These are phyloP conservation scores for Laothoe populi DNA, from an alignment of 2,888 invertebrate species.

Conservation along the genomic window DNA sequence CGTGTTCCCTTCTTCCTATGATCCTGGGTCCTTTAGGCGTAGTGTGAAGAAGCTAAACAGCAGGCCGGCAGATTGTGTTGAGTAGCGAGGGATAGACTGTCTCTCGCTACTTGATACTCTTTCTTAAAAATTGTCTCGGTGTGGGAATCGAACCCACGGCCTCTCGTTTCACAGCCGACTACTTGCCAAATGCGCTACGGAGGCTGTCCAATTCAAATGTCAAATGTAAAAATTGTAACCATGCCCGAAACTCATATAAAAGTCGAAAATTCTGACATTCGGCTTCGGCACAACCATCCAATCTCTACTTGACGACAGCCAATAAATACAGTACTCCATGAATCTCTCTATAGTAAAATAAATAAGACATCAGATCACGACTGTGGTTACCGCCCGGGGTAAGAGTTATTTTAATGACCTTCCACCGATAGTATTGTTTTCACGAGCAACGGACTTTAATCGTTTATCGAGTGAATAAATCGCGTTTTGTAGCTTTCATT, in stretches of 20 bases:
- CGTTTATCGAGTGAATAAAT: slow-evolving; percentile 10
- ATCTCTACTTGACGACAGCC: slow-evolving; percentile 51
- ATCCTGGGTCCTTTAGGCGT: too few species aligned
- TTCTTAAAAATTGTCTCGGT: too few species aligned
- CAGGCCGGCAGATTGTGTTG: too few species aligned
- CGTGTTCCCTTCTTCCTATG: too few species aligned
- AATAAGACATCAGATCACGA: slow-evolving; percentile 51
- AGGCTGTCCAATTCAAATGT: too few species aligned
- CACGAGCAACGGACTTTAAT: slow-evolving; percentile 4
- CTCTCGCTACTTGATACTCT: too few species aligned
- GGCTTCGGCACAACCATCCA: not conserved
- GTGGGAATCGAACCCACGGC: too few species aligned
- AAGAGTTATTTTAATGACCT: slow-evolving; percentile 45
- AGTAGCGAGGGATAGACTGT: too few species aligned
- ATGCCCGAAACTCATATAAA: not conserved
- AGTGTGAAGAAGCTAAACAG: too few species aligned
- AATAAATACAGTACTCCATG: slow-evolving; percentile 51
- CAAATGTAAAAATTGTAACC: too few species aligned
- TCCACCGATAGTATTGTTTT: slow-evolving; percentile 28
- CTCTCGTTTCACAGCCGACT: too few species aligned
- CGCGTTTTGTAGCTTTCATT: not conserved
- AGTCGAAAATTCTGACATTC: not conserved
- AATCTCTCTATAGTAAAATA: slow-evolving; percentile 65
- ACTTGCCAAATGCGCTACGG: too few species aligned
- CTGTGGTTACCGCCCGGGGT: slow-evolving; percentile 44